Evolutionary conservation across 1,140 invertebrate genomes (phyloP), one percentile per base, ranked within the genome.

Genomic region (Leptopilina boulardi): DNA sequence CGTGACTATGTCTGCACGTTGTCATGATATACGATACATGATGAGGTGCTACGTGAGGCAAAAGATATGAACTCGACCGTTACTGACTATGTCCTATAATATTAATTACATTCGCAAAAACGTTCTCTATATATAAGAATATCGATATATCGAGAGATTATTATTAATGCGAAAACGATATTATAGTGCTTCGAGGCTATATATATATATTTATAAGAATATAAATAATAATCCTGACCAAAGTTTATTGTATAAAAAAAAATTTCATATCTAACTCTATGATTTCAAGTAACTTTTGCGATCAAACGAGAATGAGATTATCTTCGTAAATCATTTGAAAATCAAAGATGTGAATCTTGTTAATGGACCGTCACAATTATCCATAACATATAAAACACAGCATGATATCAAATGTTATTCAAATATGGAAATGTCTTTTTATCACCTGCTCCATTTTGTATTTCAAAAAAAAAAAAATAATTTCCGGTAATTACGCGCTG

Each of bases 41-140:
- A 51, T 51, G 47, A 51, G 47, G 47, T 51, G 47, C 47, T 51
- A 18, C 15, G n/a, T 38, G n/a, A 51, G 15, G 15, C 47, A 18
- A 18, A n/a, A 51, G 47, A 51, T 51, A 51, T 51, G 47, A 51
- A 51, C 47, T 51, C 47, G 47, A 51, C 47, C 47, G 47, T 51
- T 51, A 51, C 47, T 51, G 13, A 51, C 47, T 30, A 5, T 47
- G 47, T 51, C 47, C 47, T 51, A 51, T 51, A 51, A 51, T 51
- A 51, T 51, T 51, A 51, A 51, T 51, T 51, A 51, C 47, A 51
- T 51, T 51, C 47, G 47, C 47, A 51, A 51, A 51, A 18, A 8
- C n/a, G 4, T 2, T 51, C 15, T 18, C 5, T 38, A 6, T 3
- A 38, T 38, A 38, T 38, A n/a, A n/a, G n/a, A 42, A 18, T 18